Base-by-base conservation (phyloP, 2,797 vertebrate genomes). In the Helicolenus hilgendorfi region DNA sequence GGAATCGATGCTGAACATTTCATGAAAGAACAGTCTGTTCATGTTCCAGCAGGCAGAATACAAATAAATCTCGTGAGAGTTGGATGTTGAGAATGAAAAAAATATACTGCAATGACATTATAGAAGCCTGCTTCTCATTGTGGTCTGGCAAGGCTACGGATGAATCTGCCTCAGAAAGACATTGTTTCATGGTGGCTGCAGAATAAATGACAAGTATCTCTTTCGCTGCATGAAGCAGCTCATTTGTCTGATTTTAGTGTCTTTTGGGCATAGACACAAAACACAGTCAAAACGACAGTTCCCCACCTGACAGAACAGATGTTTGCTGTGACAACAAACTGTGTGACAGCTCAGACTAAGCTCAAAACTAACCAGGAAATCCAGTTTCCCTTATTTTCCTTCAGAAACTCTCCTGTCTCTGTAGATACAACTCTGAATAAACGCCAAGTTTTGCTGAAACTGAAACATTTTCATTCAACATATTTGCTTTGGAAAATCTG, bases 301-400 rank as follows among this genome's bases (percentile, higher is more conserved):
- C 27, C 10, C 15, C 24, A 33, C 14, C n/a, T 36, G 45, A 72
- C 45, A 55, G 13, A 11, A 13, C 49, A 76, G 24, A 73, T 70
- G 65, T 82, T 76, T 68, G 63, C 70, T 68, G 84, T 64, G 78
- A 85, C 70, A 81, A 84, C 53, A 85, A 41, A 11, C 59, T 38
- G 53, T 27, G 62, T 5, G 18, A 31, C 69, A 33, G 8, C 1
- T 58, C 5, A n/a, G 15, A 59, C 33, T 75, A 35, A 74, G 82
- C 55, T 11, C 62, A 72, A 74, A 73, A 79, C 70, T 36, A 86
- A 91, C 86, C 35, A 84, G 73, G 41, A 71, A 65, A 77, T 86
- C 60, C 58, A 81, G 81, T 86, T 88, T 36, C 6, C 33, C 8
- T 59, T 11, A 63, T 76, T 77, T 36, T 53, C 6, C 27, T 65